Evolutionary conservation across 1,140 invertebrate genomes (phyloP).

Genomic region (Drosophila mauritiana): DNA sequence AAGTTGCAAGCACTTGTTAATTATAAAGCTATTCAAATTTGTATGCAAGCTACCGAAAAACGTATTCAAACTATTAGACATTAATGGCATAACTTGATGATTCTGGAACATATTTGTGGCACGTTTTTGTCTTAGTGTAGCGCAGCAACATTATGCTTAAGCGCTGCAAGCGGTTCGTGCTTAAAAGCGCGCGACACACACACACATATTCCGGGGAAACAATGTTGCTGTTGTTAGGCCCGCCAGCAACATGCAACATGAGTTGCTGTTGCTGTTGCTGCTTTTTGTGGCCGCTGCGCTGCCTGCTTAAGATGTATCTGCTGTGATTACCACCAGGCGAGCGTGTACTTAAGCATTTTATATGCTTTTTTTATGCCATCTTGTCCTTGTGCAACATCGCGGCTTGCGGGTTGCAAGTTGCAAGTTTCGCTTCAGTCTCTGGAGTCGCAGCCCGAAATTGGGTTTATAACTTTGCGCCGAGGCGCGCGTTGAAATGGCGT

Average conservation of each 20-base stretch:
- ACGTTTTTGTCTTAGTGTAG: not conserved
- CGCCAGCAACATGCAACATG: slow-evolving; percentile 69
- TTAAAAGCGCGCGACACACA: slow-evolving; percentile 61
- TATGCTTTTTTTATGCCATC: slow-evolving; percentile 75
- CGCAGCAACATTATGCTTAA: slow-evolving; percentile 33
- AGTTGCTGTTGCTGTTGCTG: slow-evolving; percentile 44
- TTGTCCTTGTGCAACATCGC: slow-evolving; percentile 66
- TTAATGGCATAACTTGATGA: not conserved
- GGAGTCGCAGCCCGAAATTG: slow-evolving; percentile 53
- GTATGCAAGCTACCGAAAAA: not conserved
- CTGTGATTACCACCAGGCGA: slow-evolving; percentile 76
- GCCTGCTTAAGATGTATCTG: slow-evolving; percentile 79
- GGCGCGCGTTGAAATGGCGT: slow-evolving; percentile 79
- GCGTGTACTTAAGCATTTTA: slow-evolving; percentile 83
- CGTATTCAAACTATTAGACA: not conserved
- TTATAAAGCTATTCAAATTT: too few relatives aligned
- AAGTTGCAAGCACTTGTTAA: too few relatives aligned
- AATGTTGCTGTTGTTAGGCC: slow-evolving; percentile 57
- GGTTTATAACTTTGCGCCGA: slow-evolving; percentile 69
- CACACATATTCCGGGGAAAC: slow-evolving; percentile 46
- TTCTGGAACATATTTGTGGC: not conserved
- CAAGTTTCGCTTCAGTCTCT: slow-evolving; percentile 5
- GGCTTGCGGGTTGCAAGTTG: slow-evolving; percentile 4
- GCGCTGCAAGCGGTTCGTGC: slow-evolving; percentile 65
- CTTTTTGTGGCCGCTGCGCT: slow-evolving; percentile 32